Conservation (phyloP, 1,140 invertebrate genomes). For the Fopius arisanus region DNA sequence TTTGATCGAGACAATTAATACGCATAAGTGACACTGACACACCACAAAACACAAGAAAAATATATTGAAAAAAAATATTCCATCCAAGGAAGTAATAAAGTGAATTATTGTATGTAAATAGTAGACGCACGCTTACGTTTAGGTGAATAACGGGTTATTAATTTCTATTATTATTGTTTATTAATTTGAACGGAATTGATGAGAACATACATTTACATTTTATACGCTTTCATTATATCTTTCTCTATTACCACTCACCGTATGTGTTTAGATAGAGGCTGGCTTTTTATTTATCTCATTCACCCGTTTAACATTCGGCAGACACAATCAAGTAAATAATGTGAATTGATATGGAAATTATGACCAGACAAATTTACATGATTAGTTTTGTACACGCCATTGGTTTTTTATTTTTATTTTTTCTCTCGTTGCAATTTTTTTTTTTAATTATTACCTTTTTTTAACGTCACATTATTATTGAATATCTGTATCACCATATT, state of each 20-base stretch:
- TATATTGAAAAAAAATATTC: neutral
- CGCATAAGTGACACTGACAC: constrained; percentile 6
- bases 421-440: constrained; percentile 19
- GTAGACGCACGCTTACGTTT: constrained; percentile 60
- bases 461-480: constrained; percentile 19
- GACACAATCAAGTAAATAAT: neutral
- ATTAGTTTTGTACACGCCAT: constrained; percentile 18
- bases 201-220: constrained; percentile 30
- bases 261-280: constrained; percentile 60
- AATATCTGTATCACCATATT: constrained; percentile 23
- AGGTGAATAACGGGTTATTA: constrained; percentile 54
- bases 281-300: constrained; percentile 30
- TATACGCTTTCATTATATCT: constrained; percentile 19
- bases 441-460: too few species aligned
- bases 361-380: constrained; percentile 12
- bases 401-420: constrained; percentile 12
- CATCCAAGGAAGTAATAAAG: neutral
- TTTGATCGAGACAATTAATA: neutral
- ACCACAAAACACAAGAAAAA: constrained; percentile 2
- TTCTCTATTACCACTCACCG: constrained; percentile 54
- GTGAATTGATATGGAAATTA: neutral
- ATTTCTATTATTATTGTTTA: constrained; percentile 25
- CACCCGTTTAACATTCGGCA: constrained; percentile 12
- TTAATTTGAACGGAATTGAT: neutral
- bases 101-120: constrained; percentile 58